Evolutionary conservation across 2,113 vertebrate genomes (phyloP).

Genomic region (Ageneiosus marmoratus): DNA sequence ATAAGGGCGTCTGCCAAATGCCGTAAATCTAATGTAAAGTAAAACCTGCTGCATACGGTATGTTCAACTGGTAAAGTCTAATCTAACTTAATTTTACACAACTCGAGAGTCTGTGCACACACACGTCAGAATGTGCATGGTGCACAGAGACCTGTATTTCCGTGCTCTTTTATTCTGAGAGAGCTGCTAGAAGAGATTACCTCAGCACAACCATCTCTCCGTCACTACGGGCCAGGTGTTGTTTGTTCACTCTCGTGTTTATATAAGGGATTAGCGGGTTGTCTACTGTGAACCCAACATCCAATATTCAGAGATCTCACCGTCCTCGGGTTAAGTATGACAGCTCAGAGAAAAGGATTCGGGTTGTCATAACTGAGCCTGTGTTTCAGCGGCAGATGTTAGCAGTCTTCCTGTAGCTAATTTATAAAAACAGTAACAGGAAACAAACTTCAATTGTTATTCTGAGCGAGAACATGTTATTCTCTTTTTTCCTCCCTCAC

Average conservation of each 20-base stretch:
- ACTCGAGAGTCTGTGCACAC: not conserved
- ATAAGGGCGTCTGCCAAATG: no score
- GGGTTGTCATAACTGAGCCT: not conserved
- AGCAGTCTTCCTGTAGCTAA: constrained; percentile 1
- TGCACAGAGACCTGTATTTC: not conserved
- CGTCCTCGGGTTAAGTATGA: not conserved
- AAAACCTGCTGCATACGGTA: not conserved
- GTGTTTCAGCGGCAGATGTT: not conserved
- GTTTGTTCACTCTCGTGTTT: not conserved
- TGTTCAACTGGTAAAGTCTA: not conserved
- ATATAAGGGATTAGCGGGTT: not conserved
- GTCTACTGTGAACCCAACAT: not conserved
- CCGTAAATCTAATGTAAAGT: no score
- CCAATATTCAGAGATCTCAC: not conserved
- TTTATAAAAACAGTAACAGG: constrained; percentile 32
- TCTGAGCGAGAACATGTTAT: constrained; percentile 22
- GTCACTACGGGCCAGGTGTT: not conserved
- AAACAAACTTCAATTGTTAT: constrained; percentile 46
- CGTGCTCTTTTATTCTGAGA: constrained; percentile 14
- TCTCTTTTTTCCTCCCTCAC: constrained; percentile 32
- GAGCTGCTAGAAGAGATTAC: constrained; percentile 42
- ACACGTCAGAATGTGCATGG: not conserved
- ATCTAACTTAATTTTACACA: constrained; percentile 10
- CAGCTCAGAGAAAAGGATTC: not conserved
- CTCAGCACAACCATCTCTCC: constrained; percentile 31